Conservation (phyloP, 1,140 invertebrate genomes). For the Mamestra configurata region DNA sequence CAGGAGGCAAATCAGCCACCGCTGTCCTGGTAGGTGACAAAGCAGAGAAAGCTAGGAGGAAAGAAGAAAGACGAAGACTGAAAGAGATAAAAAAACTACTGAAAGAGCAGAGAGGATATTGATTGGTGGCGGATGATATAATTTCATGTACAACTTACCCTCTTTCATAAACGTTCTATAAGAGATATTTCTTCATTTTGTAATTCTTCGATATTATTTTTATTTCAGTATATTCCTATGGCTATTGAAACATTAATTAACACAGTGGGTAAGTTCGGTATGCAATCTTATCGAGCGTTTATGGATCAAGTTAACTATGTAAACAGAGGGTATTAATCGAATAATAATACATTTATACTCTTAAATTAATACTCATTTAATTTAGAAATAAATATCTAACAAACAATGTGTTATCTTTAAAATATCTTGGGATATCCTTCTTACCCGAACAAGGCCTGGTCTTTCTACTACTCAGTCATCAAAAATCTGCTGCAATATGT, state of each 20-base stretch:
- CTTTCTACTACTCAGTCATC: constrained; percentile 9
- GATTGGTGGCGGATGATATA: constrained; percentile 51
- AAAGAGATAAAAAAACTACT: constrained; percentile 66
- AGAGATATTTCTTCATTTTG: not conserved
- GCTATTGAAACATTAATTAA: not conserved
- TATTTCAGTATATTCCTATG: constrained; percentile 26
- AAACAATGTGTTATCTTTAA: constrained; percentile 39
- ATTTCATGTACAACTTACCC: constrained; percentile 13
- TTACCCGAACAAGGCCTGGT: not conserved
- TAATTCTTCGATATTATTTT: not conserved
- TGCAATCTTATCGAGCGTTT: constrained; percentile 25
- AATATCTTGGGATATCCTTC: constrained; percentile 1
- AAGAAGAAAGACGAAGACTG: constrained; percentile 70
- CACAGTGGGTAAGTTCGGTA: not conserved
- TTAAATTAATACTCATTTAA: constrained; percentile 27
- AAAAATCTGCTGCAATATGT: constrained; percentile 7
- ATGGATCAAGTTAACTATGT: not conserved
- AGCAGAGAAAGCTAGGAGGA: constrained; percentile 64
- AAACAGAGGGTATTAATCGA: not conserved
- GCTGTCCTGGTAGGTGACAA: constrained; percentile 80
- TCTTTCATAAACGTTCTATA: constrained; percentile 30
- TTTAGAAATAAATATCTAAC: constrained; percentile 33
- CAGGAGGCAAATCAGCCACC: constrained; percentile 70
- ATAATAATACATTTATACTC: not conserved
- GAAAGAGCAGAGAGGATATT: constrained; percentile 59